These are phyloP conservation scores for Argentina silus DNA, from an alignment of 2,797 vertebrate genomes.

Conservation along the genomic window DNA sequence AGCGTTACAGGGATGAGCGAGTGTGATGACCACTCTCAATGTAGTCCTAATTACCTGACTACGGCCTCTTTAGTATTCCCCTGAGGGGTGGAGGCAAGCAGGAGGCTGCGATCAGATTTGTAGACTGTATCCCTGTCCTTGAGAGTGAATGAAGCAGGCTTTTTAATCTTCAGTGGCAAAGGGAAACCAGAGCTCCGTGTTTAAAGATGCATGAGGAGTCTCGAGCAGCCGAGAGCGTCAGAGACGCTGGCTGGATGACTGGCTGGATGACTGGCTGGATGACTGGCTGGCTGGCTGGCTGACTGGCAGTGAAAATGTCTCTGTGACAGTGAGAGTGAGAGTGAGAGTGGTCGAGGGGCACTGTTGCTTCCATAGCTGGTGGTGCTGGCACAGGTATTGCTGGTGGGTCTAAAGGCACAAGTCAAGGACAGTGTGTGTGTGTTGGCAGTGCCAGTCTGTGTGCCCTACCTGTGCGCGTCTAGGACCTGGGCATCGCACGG, in stretches of 20 bases:
- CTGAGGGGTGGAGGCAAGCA: slow-evolving; percentile 21
- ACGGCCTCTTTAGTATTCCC: slow-evolving; percentile 20
- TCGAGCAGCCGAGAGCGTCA: slow-evolving; percentile 45
- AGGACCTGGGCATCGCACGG: slow-evolving; percentile 28
- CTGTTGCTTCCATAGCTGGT: slow-evolving; percentile 2
- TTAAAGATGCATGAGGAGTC: slow-evolving; percentile 81
- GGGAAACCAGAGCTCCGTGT: slow-evolving; percentile 74
- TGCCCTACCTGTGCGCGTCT: slow-evolving; percentile 7
- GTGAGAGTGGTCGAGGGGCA: slow-evolving; percentile 35
- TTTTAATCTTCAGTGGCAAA: slow-evolving; percentile 51
- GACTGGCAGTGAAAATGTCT: slow-evolving; percentile 59
- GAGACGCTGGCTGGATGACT: slow-evolving; percentile 17
- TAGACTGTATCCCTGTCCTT: slow-evolving; percentile 43
- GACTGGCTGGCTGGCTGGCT: too few species aligned
- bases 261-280: too few species aligned
- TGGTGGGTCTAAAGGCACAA: slow-evolving; percentile 20
- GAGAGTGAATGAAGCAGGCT: slow-evolving; percentile 31
- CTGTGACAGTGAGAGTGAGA: slow-evolving; percentile 52
- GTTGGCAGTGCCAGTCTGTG: slow-evolving; percentile 12
- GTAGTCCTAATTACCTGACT: neutral
- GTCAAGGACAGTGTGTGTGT: slow-evolving; percentile 13
- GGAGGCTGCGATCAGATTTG: slow-evolving; percentile 59
- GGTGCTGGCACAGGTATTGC: neutral
- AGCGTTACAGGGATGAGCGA: neutral
- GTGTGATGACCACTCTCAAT: neutral